Base-by-base conservation (phyloP, 2,113 vertebrate species). In the Vombatus ursinus region DNA sequence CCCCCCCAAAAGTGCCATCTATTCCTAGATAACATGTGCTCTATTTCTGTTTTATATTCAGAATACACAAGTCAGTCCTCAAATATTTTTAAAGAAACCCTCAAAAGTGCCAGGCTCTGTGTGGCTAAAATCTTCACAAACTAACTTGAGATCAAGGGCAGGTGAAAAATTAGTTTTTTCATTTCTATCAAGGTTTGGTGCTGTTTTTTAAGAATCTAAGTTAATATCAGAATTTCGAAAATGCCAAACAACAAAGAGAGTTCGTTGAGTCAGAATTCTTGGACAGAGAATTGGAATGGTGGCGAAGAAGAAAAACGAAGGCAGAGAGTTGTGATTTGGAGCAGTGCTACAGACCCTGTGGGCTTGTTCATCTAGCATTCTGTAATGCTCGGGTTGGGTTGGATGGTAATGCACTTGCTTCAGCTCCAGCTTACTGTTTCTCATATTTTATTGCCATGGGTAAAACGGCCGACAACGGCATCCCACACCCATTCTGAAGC, bases 291-390 rank as follows among this genome's bases (percentile, higher is more conserved):
- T 95, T 90, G 95, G 96, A 96, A 96, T 92, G 95, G 97, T 52
- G 96, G 96, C 95, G 93, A 94, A 96, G 96, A 97, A 98, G 96
- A 96, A 96, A 98, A 96, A 96, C 93, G 92, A 96, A 98, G n/a
- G 98, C 96, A 54, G 94, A 96, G 98, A 96, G 96, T 94, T 96
- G 97, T 96, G 98, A 97, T 97, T 98, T 94, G 96, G 97, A 96
- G 95, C 92, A 92, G 96, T 89, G 96, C 97, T 93, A 96, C 96
- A 97, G 98, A 97, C 97, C 98, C 98, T 90, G 96, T 96, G 97
- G 98, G 96, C 97, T 92, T 28, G 54, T 97, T 98, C 96, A 96
- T 97, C 98, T 98, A n/a, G 61, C 97, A 96, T 98, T 98, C 97
- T 89, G 90, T 97, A 95, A 92, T 92, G 91, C 96, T 97, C 96